Percentiles rank a stretch among this genome's conserved stretches.
phyloP scores from a whole-genome alignment of 2,888 invertebrate species.

The Elmis aenea region DNA sequence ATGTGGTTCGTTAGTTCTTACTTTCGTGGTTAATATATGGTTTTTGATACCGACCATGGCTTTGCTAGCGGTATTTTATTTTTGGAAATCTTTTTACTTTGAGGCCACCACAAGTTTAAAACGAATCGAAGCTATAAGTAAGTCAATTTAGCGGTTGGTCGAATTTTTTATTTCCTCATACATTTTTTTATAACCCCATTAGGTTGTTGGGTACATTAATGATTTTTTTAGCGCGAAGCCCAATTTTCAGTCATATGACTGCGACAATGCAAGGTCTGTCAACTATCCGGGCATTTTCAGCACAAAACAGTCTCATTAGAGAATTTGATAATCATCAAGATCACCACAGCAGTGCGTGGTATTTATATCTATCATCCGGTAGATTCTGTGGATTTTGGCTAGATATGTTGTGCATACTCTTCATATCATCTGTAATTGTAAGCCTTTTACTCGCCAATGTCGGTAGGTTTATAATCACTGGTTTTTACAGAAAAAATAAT shows the following conservation, averaged over 20 bases:
- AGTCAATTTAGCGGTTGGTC: slow-evolving; percentile 23
- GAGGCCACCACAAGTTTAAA: slow-evolving; percentile 59
- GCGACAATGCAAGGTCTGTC: slow-evolving; percentile 67
- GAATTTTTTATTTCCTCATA: no score
- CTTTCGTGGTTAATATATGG: slow-evolving; percentile 63
- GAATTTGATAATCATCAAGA: slow-evolving; percentile 59
- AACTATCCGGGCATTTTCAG: slow-evolving; percentile 64
- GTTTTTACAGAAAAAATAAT: no score
- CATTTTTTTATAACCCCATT: no score
- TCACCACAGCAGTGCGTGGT: no score
- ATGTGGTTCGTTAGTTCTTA: slow-evolving; percentile 66
- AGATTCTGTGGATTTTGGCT: slow-evolving; percentile 64
- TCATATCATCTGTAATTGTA: slow-evolving; percentile 54
- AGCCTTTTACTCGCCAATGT: slow-evolving; percentile 18
- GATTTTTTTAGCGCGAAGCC: slow-evolving; percentile 60
- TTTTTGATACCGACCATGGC: slow-evolving; percentile 59
- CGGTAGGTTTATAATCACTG: slow-evolving; percentile 18
- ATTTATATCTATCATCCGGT: slow-evolving; percentile 53
- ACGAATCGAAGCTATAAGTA: slow-evolving; percentile 61
- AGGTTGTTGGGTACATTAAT: no score
- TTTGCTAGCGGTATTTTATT: slow-evolving; percentile 58
- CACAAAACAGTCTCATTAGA: slow-evolving; percentile 53
- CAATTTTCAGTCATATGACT: no score
- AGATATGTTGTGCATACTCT: slow-evolving; percentile 59
- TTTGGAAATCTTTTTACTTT: slow-evolving; percentile 10